Evolutionary conservation across 1,140 invertebrate genomes (phyloP).

Genomic region (Tetranychus urticae): DNA sequence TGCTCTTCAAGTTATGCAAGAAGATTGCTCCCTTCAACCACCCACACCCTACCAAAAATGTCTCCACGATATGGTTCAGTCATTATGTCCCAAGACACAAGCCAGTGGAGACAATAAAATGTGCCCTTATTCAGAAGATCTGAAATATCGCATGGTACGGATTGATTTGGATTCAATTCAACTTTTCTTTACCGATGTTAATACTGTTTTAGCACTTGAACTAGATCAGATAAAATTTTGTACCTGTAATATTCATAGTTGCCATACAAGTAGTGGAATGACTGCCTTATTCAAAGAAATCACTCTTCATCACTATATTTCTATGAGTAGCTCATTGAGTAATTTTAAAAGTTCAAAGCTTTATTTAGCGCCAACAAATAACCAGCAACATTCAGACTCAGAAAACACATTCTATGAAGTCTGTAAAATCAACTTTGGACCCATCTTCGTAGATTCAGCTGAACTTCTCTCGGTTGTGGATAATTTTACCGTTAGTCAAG

Average conservation of each 20-base stretch:
- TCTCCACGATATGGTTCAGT: constrained; percentile 55
- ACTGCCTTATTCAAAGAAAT: constrained; percentile 63
- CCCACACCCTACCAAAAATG: constrained; percentile 50
- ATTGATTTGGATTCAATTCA: constrained; percentile 73
- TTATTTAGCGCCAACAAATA: constrained; percentile 7
- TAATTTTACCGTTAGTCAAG: constrained; percentile 15
- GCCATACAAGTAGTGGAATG: constrained; percentile 62
- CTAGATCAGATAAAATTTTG: constrained; percentile 60
- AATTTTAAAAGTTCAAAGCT: constrained; percentile 12
- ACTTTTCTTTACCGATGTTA: constrained; percentile 65
- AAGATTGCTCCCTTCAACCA: constrained; percentile 61
- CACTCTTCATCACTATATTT: constrained; percentile 35
- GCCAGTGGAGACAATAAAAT: constrained; percentile 30
- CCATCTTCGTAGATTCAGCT: constrained; percentile 74
- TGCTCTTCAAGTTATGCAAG: constrained; percentile 53
- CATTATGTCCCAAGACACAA: constrained; percentile 41
- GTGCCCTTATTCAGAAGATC: constrained; percentile 62
- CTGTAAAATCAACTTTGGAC: constrained; percentile 63
- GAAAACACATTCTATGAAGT: constrained; percentile 56
- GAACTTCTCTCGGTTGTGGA: constrained; percentile 25
- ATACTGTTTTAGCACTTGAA: constrained; percentile 56
- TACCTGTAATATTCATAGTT: constrained; percentile 79
- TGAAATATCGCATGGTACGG: constrained; percentile 83
- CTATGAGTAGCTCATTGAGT: constrained; percentile 12
- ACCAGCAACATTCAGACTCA: neutral